Conservation (phyloP, 2,113 vertebrate species). For the Triplophysa siluroides region DNA sequence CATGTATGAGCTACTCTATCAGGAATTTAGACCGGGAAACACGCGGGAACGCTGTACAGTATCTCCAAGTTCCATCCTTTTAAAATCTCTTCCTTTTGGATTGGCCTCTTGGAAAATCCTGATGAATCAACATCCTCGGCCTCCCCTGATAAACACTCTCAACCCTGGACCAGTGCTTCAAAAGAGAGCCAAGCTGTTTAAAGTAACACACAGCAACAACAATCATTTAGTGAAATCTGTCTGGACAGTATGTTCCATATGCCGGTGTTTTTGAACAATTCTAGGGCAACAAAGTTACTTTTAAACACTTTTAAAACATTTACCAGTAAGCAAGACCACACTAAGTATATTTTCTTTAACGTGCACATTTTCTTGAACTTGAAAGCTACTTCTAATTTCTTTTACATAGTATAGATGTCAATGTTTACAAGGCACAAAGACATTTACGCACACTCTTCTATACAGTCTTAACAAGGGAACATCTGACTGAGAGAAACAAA, state of each 20-base stretch:
- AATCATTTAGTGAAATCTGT: conserved; percentile 17
- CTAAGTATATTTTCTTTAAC: not conserved
- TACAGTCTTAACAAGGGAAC: too few species aligned
- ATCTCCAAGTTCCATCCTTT: conserved; percentile 58
- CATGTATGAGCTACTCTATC: conserved; percentile 35
- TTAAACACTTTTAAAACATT: not conserved
- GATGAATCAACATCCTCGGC: conserved; percentile 72
- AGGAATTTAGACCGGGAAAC: conserved; percentile 51
- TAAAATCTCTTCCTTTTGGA: conserved; percentile 53
- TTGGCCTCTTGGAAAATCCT: conserved; percentile 50
- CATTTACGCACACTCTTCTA: too few species aligned
- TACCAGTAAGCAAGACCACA: not conserved
- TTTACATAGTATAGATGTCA: too few species aligned
- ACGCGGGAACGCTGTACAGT: conserved; percentile 51
- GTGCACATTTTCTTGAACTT: too few species aligned
- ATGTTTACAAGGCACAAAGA: too few species aligned
- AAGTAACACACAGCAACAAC: conserved; percentile 26
- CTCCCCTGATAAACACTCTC: conserved; percentile 52
- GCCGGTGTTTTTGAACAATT: conserved; percentile 32
- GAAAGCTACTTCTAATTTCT: too few species aligned
- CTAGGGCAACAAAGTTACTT: not conserved
- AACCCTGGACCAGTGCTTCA: not conserved
- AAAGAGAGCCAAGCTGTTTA: conserved; percentile 44
- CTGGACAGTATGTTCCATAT: conserved; percentile 34
- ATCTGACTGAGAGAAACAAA: too few species aligned